Evolutionary conservation across 2,113 vertebrate species (phyloP), one percentile per base, ranked within the genome.

Genomic region (Hippocampus zosterae): DNA sequence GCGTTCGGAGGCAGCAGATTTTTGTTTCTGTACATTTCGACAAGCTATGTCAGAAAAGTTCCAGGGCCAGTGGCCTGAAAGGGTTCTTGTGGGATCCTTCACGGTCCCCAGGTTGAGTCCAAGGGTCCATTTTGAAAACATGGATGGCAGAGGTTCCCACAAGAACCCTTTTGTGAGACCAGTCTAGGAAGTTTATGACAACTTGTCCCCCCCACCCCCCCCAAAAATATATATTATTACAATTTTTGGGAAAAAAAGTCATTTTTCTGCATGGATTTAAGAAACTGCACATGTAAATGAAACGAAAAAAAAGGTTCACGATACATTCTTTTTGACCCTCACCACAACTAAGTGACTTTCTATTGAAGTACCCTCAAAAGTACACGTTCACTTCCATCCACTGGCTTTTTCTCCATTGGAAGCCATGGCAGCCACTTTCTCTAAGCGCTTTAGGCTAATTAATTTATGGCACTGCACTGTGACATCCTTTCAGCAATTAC

Each of bases 401-500:
- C 55, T 41, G 67, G 11, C 21, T 65, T 74, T 70, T 74, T 64
- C 67, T 73, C 81, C 71, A 73, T 46, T 41, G 72, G 67, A 63
- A 84, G 74, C 74, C 69, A 76, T 85, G 73, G 78, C 71, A 68
- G 72, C 80, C 70, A 83, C 81, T 84, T 79, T 70, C 75, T 81
- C 71, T 81, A 82, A 88, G 78, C 74, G 65, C 85, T 84, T 87
- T 83, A 81, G 78, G 72, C 68, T 81, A 84, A 88, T 88, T 82
- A 70, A 88, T 87, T 85, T 74, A 82, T 78, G 79, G 81, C 73
- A 73, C 71, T 70, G 68, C 68, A 69, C 81, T 80, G 85, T 85
- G 81, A 78, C 81, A 81, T 76, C 78, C 72, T 77, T 70, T 84
- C 71, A 84, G 73, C 71, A 81, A 74, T 83, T 82, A 74, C 63